Evolutionary conservation across 2,888 invertebrate species (phyloP).

Genomic region (Metacarcinus magister): DNA sequence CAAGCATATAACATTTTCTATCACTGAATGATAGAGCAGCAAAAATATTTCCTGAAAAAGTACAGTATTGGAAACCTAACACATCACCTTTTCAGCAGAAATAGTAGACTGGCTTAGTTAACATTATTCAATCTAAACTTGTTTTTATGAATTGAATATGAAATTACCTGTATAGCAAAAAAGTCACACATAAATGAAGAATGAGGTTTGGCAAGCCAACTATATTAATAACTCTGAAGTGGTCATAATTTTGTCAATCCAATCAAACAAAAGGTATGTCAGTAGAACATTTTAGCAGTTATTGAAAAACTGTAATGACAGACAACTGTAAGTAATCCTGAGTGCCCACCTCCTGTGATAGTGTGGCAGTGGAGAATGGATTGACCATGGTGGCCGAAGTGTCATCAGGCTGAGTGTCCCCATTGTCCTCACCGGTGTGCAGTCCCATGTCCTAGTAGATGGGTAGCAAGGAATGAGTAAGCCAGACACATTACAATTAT

Average conservation of each 20-base stretch:
- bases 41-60: neutral
- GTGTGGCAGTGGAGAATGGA: neutral
- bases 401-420: neutral
- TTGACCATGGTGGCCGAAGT: neutral
- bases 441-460: neutral
- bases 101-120: no score
- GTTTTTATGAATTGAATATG: no score
- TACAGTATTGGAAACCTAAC: neutral
- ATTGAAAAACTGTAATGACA: neutral
- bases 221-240: neutral
- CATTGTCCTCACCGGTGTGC: neutral
- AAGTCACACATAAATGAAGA: neutral
- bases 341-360: neutral
- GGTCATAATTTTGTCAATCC: neutral
- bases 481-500: neutral
- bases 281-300: neutral
- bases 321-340: neutral
- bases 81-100: no score
- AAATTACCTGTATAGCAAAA: neutral
- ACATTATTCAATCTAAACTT: no score
- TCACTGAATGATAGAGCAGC: neutral
- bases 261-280: neutral
- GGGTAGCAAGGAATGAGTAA: neutral
- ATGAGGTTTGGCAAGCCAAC: neutral
- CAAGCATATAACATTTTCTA: neutral